Base-by-base conservation (phyloP, 2,797 vertebrate genomes). In the Acanthornis magna region DNA sequence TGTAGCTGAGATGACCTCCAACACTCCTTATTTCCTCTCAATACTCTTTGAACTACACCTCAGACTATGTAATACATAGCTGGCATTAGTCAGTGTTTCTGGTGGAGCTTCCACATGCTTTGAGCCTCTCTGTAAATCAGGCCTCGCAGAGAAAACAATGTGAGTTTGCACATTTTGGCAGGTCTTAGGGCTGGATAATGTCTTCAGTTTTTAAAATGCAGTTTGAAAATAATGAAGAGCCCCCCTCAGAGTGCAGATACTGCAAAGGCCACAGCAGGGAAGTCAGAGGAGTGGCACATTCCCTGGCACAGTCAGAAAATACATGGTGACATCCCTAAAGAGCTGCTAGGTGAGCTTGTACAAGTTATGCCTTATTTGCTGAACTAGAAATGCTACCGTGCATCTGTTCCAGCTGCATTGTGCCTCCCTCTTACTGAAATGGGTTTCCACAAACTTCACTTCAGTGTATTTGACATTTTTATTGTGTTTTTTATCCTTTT, bases 401-500 rank as follows among this genome's bases (percentile, higher is more conserved):
- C 43, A 40, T 42, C 76, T 86, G 81, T 80, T 61, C 61, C 82
- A 84, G 36, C 53, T 96, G n/a, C 77, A 40, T 53, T 38, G 34
- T 93, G 68, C 53, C 93, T 93, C 43, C 30, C 60, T 89, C 55
- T 85, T 66, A 42, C 79, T 91, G 72, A 93, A 96, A 90, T 36
- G 67, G 80, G 85, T 90, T 93, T 93, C 47, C 78, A 82, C 83
- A 81, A 82, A 72, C 40, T 42, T 60, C 55, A 72, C 91, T 91
- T 94, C 57, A 76, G 76, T 65, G 63, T 68, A 42, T 77, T 95
- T 95, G 93, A 95, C 63, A 88, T 92, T 94, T 96, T 88, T 90
- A 74, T 96, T 95, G 68, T 96, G 85, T 45, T 92, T 91, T 54
- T 57, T 57, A 74, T 93, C 62, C 58, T 91, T 93, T 88, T 96